Evolutionary conservation across 2,888 invertebrate species (phyloP).

Genomic region (Polydrusus pterygomalis): DNA sequence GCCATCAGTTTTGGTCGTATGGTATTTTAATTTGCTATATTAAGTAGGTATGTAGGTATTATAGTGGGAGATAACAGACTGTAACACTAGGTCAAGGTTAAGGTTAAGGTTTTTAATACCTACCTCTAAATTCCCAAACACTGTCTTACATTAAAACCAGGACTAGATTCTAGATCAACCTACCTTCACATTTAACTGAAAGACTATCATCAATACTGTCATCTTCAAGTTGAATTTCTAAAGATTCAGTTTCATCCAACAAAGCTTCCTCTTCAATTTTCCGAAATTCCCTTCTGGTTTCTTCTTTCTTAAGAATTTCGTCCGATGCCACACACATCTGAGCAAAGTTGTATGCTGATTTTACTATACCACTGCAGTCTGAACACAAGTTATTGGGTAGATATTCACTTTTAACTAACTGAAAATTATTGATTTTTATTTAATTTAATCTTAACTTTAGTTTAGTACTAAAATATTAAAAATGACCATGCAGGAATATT

Average conservation of each 20-base stretch:
- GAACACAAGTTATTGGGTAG: constrained; percentile 59
- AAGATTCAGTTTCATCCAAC: constrained; percentile 55
- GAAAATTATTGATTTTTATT: constrained; percentile 12
- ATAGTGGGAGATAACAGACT: too few species aligned
- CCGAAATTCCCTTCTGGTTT: constrained; percentile 59
- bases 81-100: too few species aligned
- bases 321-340: constrained; percentile 59
- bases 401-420: constrained; percentile 57
- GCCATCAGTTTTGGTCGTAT: too few species aligned
- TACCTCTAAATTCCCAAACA: too few species aligned
- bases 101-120: too few species aligned
- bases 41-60: too few species aligned
- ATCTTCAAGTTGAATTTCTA: constrained; percentile 35
- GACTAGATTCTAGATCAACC: neutral
- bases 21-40: too few species aligned
- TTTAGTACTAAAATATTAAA: too few species aligned
- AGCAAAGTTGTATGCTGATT: constrained; percentile 54
- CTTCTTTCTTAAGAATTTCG: constrained; percentile 57
- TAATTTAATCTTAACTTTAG: too few species aligned
- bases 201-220: constrained; percentile 35
- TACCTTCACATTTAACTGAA: constrained; percentile 48
- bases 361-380: constrained; percentile 53
- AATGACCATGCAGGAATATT: too few species aligned
- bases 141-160: too few species aligned
- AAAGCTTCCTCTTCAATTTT: constrained; percentile 61